A percentile compares a stretch with the other conserved stretches of the same genome.
These are phyloP conservation scores for Drosophila lutescens DNA, from an alignment of 2,888 invertebrate species.

Conservation along the genomic window DNA sequence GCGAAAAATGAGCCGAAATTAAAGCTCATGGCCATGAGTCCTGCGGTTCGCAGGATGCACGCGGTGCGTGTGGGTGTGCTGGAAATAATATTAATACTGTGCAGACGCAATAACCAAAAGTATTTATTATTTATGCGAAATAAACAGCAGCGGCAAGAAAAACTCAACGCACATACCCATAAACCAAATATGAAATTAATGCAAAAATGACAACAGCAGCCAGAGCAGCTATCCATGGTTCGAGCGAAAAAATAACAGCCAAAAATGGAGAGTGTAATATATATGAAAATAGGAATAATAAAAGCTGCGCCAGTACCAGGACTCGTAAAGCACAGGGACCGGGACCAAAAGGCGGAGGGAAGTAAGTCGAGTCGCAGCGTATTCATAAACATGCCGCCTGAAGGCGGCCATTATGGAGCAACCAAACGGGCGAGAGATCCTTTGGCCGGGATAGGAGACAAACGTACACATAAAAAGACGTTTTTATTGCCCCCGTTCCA, in stretches of 20 bases:
- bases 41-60: constrained; percentile 60
- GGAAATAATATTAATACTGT: constrained; percentile 76
- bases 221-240: constrained; percentile 34
- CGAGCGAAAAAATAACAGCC: constrained; percentile 33
- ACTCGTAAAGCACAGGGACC: constrained; percentile 51
- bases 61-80: constrained; percentile 28
- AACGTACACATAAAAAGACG: constrained; percentile 63
- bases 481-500: constrained; percentile 62
- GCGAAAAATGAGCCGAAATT: constrained; percentile 77
- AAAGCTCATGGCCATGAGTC: constrained; percentile 68
- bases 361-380: constrained; percentile 58
- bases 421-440: constrained; percentile 55
- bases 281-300: constrained; percentile 63
- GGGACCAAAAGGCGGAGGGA: constrained; percentile 6
- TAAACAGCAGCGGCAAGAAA: constrained; percentile 72
- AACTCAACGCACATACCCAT: constrained; percentile 35
- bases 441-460: constrained; percentile 45
- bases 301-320: constrained; percentile 51
- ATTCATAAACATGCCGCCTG: constrained; percentile 67
- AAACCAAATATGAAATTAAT: constrained; percentile 74
- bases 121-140: constrained; percentile 80
- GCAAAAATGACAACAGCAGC: constrained; percentile 79
- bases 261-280: constrained; percentile 49
- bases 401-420: constrained; percentile 64
- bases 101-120: constrained; percentile 80